Conservation (phyloP, 2,797 vertebrate genomes). For the Melanitta fusca region DNA sequence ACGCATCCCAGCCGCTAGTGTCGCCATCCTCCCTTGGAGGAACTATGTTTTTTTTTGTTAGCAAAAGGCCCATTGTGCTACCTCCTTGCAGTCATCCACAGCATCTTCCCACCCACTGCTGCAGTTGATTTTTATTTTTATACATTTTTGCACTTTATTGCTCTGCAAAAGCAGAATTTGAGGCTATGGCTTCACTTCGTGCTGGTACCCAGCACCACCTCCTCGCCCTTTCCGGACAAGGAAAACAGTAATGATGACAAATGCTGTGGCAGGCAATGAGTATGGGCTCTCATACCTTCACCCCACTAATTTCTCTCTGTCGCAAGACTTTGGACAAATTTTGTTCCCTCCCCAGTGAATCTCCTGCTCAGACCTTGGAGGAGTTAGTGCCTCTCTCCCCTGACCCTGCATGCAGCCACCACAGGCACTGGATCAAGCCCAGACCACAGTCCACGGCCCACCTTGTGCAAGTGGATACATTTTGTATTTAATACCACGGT, state of each 20-base stretch:
- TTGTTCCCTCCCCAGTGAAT: background rate
- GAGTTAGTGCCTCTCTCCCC: background rate
- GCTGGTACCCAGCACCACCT: background rate
- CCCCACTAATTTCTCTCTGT: background rate
- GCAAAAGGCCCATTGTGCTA: background rate
- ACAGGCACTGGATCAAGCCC: conserved; percentile 1
- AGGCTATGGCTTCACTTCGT: background rate
- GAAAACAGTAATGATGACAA: background rate
- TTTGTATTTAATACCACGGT: conserved; percentile 53
- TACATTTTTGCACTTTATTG: background rate
- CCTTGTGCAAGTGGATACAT: conserved; percentile 51
- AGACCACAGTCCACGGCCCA: conserved; percentile 37
- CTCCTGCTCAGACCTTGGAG: background rate
- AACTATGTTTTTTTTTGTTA: background rate
- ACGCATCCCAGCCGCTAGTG: rapidly evolving
- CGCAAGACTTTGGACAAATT: background rate
- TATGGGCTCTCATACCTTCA: background rate
- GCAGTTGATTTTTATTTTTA: background rate
- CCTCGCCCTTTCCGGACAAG: background rate
- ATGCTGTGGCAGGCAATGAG: background rate
- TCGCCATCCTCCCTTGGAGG: background rate
- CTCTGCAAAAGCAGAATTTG: background rate
- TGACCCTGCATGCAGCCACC: background rate
- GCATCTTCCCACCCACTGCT: rapidly evolving
- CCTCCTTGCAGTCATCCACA: background rate